A percentile compares a stretch with the other conserved stretches of the same genome.
phyloP scores from a whole-genome alignment of 2,888 invertebrate species.

The Xylocampa areola region DNA sequence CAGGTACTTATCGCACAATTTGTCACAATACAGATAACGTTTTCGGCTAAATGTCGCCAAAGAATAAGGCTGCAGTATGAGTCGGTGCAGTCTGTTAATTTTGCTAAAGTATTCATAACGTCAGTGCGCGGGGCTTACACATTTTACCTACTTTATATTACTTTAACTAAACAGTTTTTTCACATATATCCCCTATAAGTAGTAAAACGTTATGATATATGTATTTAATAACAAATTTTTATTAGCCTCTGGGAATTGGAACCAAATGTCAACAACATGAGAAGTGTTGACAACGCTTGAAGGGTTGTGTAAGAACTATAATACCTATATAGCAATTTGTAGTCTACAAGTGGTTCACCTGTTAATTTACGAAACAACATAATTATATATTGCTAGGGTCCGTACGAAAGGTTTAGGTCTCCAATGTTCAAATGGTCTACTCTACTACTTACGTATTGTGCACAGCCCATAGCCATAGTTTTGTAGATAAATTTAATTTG shows the following conservation, averaged over 20 bases:
- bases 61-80: constrained; percentile 64
- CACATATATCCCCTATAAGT: too few species aligned
- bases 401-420: constrained; percentile 15
- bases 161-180: too few species aligned
- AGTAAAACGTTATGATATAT: too few species aligned
- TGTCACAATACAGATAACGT: constrained; percentile 81
- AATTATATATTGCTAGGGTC: constrained; percentile 25
- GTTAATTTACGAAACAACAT: constrained; percentile 29
- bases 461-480: too few species aligned
- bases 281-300: neutral
- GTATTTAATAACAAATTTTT: too few species aligned
- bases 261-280: constrained; percentile 5
- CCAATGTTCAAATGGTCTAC: constrained; percentile 28
- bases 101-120: constrained; percentile 4
- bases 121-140: neutral
- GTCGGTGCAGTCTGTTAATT: constrained; percentile 35
- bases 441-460: too few species aligned
- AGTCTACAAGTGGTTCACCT: constrained; percentile 6
- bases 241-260: neutral
- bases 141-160: too few species aligned
- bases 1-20: constrained; percentile 83
- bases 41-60: constrained; percentile 75
- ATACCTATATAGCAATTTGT: neutral
- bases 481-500: too few species aligned
- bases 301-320: neutral